Base-by-base conservation (phyloP, 2,113 vertebrate genomes). In the Psittacus erithacus region DNA sequence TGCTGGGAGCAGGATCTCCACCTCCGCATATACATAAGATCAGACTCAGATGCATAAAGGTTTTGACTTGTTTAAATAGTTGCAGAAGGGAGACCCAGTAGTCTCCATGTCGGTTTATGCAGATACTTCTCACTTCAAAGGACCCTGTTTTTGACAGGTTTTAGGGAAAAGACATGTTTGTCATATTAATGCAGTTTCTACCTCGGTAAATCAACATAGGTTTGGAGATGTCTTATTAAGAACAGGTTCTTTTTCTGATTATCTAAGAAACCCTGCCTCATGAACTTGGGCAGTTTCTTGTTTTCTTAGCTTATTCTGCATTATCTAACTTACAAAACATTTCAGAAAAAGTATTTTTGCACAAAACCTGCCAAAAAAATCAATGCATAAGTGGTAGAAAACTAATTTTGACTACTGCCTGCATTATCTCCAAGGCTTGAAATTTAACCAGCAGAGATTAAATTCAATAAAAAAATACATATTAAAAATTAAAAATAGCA, bases 401-500 rank as follows among this genome's bases (percentile, higher is more conserved):
- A 93, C 75, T 60, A 93, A 82, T 94, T 97, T 92, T 94, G 44
- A 73, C 70, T 95, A 24, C 63, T 43, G 63, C 23, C 33, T 90
- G 41, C 17, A 59, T 92, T 82, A 90, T 55, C 52, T 91, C 75
- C 50, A 90, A 59, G 46, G 96, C 50, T 80, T 53, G 71, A 93
- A 96, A 92, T 86, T 62, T 86, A 91, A 95, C 76, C 64, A 91
- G 44, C 35, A 74, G 67, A 96, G 84, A 83, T 89, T 77, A 75
- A 91, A 91, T 95, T 92, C 43, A 93, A 50, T 62, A 67, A 86
- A 86, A 74, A 68, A 65, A 82, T 31, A 38, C 38, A 63, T 86
- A 92, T 95, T 86, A 94, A 96, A 94, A 96, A 93, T 95, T 93
- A 80, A 95, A 97, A 96, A 82, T 49, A 84, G 17, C 50, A 88